A percentile compares a stretch with the other conserved stretches of the same genome.
phyloP scores from a whole-genome alignment of 2,888 invertebrate species.

The Tyria jacobaeae region DNA sequence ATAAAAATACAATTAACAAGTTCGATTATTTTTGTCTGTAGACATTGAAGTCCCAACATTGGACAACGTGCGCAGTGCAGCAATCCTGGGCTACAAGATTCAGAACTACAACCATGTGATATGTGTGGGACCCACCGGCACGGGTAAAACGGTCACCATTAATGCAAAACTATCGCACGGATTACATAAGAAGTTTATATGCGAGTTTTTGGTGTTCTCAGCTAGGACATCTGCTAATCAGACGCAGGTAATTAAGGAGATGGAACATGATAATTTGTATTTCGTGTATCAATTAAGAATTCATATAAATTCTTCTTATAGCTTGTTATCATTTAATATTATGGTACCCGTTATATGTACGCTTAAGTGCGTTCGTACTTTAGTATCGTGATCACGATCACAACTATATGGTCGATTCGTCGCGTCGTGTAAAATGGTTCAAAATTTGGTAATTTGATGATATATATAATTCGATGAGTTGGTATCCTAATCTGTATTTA shows the following conservation, averaged over 20 bases:
- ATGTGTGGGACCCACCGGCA: conserved; percentile 95
- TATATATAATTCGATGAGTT: not conserved
- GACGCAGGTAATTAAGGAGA: conserved; percentile 88
- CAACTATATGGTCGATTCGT: no score
- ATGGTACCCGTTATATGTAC: not conserved
- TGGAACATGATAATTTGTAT: no score
- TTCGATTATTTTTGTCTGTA: not conserved
- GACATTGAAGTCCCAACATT: conserved; percentile 92
- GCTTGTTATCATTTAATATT: no score
- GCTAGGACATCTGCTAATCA: conserved; percentile 96
- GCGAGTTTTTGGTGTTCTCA: conserved; percentile 95
- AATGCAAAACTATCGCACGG: conserved; percentile 90
- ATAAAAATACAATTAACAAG: not conserved
- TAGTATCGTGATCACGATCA: no score
- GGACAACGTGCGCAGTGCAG: conserved; percentile 90
- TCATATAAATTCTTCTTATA: no score
- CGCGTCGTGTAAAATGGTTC: no score
- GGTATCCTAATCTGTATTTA: not conserved
- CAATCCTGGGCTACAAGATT: conserved; percentile 88
- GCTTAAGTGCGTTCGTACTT: no score
- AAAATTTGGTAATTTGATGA: no score
- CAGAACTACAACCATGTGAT: conserved; percentile 90
- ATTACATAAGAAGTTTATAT: conserved; percentile 91
- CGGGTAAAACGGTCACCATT: conserved; percentile 94
- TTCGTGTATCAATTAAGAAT: no score